Evolutionary conservation across 92 coral and sea anemone genomes (phyloP), one percentile per base, ranked within the genome.

Genomic region (Virgularia gustaviana): DNA sequence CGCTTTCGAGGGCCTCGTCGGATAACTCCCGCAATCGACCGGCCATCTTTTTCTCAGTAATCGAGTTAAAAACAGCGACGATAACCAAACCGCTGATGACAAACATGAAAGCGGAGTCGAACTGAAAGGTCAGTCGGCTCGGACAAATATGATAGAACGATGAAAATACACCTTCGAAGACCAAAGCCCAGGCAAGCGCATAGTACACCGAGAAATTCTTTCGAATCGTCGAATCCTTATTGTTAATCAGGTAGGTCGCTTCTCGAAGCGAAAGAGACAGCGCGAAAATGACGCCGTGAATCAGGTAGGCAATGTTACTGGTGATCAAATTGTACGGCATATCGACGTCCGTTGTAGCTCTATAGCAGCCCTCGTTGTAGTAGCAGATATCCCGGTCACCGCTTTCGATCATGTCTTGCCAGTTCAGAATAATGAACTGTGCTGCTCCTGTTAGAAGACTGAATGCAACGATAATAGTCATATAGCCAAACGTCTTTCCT

Each of bases 51-150:
- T 75, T 81, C 13, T 16, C 78, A 3, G 81, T 84, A 1, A 86
- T 86, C 19, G 90, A 80, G 71, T 91, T 91, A 64, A 60, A 91
- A 35, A 89, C 72, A 1, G 97, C 90, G 10, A 89, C 83, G 30
- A 91, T 79, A 0, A 91, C 97, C 59, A 91, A 72, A 32, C 90
- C 96, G 1, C 92, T 86, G 30, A 91, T 91, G 62, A 91, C 88
- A 70, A 91, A 91, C 97, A 91, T 91, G 77, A 91, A 91, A 18
- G 97, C 97, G 0, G 97, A 86, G 75, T 91, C 97, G 70, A 91
- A 91, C 92, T 91, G 97, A 56, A 91, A 91, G 12, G 97, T 91
- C 71, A 91, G 83, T 22, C 97, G 80, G 75, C 96, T 89, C 1
- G 97, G 97, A 34, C 97, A 91, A 28, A 91, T 73, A 65, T 91